Percentiles rank a stretch among this genome's conserved stretches.
phyloP scores from a whole-genome alignment of 2,797 vertebrate species.

The Clarias laeviceps region DNA sequence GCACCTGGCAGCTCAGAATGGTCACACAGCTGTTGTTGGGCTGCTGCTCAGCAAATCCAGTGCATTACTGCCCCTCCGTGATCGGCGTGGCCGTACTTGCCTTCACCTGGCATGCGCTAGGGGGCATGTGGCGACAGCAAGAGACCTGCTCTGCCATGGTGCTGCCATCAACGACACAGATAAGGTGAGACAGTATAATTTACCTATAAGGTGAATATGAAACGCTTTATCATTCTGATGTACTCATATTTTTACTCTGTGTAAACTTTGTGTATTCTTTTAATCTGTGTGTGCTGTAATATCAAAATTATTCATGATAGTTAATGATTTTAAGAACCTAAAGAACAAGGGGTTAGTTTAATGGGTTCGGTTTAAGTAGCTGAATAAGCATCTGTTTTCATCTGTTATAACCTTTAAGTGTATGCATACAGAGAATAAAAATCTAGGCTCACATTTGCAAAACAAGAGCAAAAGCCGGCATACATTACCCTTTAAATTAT shows the following conservation, averaged over 20 bases:
- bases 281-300: neutral
- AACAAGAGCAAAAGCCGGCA: too few relatives aligned
- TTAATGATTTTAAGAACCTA: neutral
- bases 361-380: too few relatives aligned
- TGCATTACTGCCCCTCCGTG: constrained; percentile 62
- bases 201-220: neutral
- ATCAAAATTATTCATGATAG: neutral
- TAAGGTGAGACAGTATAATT: constrained; percentile 49
- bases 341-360: neutral
- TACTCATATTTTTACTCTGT: neutral
- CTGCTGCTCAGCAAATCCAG: constrained; percentile 67
- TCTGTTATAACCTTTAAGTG: too few relatives aligned
- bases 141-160: constrained; percentile 67
- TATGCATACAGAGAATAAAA: too few relatives aligned
- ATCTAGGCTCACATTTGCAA: too few relatives aligned
- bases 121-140: constrained; percentile 65
- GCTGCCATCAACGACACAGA: constrained; percentile 67
- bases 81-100: constrained; percentile 63
- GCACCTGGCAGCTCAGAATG: constrained; percentile 66
- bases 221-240: neutral
- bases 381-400: neutral
- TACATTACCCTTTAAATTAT: neutral
- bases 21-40: constrained; percentile 66
- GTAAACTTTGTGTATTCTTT: neutral
- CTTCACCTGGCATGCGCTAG: constrained; percentile 67